Percentiles rank a stretch among this genome's conserved stretches.
These are phyloP conservation scores for Limosa lapponica DNA, from an alignment of 2,797 vertebrate species.

Conservation along the genomic window DNA sequence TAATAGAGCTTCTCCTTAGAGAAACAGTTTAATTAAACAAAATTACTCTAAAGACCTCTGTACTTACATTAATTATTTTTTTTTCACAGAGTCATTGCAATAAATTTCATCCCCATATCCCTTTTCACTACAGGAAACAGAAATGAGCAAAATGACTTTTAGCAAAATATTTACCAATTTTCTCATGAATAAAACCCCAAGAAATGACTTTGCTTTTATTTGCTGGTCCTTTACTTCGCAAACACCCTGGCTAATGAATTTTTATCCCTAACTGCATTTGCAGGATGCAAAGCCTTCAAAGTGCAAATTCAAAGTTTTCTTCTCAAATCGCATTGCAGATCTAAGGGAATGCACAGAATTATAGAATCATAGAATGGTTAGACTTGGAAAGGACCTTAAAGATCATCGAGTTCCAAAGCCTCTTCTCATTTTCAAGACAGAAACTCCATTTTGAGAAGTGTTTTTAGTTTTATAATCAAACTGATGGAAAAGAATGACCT, in stretches of 20 bases:
- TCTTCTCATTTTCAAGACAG: neutral
- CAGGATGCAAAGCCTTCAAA: neutral
- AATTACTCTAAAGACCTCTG: neutral
- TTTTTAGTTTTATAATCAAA: neutral
- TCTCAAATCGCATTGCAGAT: fast-evolving
- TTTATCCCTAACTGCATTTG: neutral
- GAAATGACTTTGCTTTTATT: neutral
- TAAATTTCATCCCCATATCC: neutral
- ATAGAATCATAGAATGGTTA: too few relatives aligned
- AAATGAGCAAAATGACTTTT: neutral
- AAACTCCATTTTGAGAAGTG: neutral
- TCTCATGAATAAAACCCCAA: neutral
- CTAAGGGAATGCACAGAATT: neutral
- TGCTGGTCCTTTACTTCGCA: neutral
- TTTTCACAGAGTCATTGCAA: neutral
- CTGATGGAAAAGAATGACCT: neutral
- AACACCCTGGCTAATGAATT: neutral
- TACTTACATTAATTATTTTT: neutral
- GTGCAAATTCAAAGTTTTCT: neutral
- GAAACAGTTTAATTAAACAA: neutral
- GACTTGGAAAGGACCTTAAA: too few relatives aligned
- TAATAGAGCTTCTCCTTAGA: neutral
- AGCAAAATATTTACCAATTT: neutral
- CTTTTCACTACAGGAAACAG: neutral
- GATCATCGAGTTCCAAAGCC: neutral